Base-by-base conservation (phyloP, 2,888 invertebrate genomes). In the Enchytraeus crypticus region DNA sequence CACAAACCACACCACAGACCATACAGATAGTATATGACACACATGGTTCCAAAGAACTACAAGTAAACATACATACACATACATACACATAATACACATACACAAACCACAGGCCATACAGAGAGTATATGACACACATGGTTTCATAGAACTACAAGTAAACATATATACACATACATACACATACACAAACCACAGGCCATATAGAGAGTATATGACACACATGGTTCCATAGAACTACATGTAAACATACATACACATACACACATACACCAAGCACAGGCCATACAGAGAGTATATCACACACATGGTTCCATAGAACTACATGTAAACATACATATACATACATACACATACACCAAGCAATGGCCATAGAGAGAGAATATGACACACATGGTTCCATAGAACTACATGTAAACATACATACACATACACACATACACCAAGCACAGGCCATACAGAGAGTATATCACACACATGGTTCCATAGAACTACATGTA, bases 41-140 rank as follows among this genome's bases (percentile, higher is more conserved):
- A 92, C 92, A 93, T 92, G 46, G 86, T 83, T 32, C 88, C 89
- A 80, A 91, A 95, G 80, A 95, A 93, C 86, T 88, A 77, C 14
- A 79, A 34, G 14, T 30, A 76, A 58, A 34, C 32, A 61, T 32
- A 2, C 1, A 18, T 27, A 47, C 8, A 23, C 8, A 2, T 27
- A 47, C 5, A 23, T 47, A 47, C 23, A 47, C 8, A 26, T 46
- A 46, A 21, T 5, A 21, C 21, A 46, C 21, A 3, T 46, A 46
- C 46, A n/a, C n/a, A n/a, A n/a, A 23, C 5, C 3, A 83, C 0
- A 89, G 75, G 30, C 90, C 91, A 71, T 88, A 84, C 21, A 87
- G 76, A 0, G 90, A 86, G 80, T 95, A 95, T 57, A 90, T 85
- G 3, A 87, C 83, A 73, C 92, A 92, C 92, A 93, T 92, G 46